Conservation (phyloP, 1,140 invertebrate species). For the Gonatopus flavifemur region DNA sequence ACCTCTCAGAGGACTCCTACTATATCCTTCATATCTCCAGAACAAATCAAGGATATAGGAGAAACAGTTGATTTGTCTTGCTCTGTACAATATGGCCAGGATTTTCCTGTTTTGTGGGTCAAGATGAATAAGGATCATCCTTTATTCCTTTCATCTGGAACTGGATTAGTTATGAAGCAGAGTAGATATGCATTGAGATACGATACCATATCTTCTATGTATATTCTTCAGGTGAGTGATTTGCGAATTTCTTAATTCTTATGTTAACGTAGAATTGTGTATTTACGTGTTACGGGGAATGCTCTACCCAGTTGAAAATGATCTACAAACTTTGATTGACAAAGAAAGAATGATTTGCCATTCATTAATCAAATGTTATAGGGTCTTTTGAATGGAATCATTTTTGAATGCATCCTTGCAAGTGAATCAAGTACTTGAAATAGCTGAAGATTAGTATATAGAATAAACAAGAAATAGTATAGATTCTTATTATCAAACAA, state of each 20-base stretch:
- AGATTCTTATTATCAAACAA: too few species aligned
- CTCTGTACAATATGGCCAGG: slow-evolving; percentile 84
- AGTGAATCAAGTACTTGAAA: neutral
- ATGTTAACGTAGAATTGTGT: too few species aligned
- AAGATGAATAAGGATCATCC: slow-evolving; percentile 65
- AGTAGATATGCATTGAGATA: slow-evolving; percentile 83
- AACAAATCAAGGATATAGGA: slow-evolving; percentile 89
- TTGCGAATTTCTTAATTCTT: neutral
- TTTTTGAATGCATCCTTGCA: neutral
- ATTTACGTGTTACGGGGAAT: too few species aligned
- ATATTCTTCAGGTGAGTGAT: slow-evolving; percentile 73
- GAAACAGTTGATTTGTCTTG: slow-evolving; percentile 85
- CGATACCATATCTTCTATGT: slow-evolving; percentile 76
- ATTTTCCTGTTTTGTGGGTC: slow-evolving; percentile 85
- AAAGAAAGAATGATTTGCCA: neutral
- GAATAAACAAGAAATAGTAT: too few species aligned
- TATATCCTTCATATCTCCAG: slow-evolving; percentile 88
- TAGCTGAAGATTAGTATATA: too few species aligned
- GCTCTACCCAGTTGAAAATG: neutral
- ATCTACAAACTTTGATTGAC: neutral
- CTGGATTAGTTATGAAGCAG: slow-evolving; percentile 81
- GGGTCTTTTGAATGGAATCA: neutral
- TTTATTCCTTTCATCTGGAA: slow-evolving; percentile 76
- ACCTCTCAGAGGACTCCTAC: slow-evolving; percentile 78
- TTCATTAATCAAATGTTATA: neutral